phyloP scores from a whole-genome alignment of 2,797 vertebrate species.

The Helarctos malayanus region DNA sequence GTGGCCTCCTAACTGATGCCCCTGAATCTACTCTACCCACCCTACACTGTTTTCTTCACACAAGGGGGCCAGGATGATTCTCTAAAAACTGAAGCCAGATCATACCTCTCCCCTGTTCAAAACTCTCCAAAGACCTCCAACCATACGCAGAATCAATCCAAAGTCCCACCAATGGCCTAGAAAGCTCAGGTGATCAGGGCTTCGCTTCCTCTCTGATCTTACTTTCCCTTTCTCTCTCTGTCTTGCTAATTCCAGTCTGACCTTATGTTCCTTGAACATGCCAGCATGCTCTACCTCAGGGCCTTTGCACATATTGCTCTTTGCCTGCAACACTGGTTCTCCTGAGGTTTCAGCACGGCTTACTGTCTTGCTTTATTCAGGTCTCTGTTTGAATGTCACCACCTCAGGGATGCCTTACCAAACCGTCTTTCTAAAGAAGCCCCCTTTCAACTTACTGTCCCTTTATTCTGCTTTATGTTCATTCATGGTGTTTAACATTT shows the following conservation, averaged over 20 bases:
- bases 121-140: neutral
- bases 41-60: neutral
- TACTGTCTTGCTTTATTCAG: neutral
- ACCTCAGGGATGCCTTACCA: neutral
- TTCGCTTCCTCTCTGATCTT: neutral
- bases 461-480: neutral
- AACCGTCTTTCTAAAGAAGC: neutral
- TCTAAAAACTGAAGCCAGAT: conserved; percentile 9
- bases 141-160: neutral
- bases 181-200: neutral
- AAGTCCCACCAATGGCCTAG: neutral
- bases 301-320: neutral
- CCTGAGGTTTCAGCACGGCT: neutral
- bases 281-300: neutral
- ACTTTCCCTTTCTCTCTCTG: neutral
- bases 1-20: neutral
- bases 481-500: neutral
- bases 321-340: neutral
- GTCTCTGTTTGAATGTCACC: neutral
- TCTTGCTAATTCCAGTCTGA: neutral
- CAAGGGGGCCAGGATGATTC: neutral
- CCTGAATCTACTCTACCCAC: neutral
- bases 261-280: neutral
- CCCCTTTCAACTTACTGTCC: neutral
- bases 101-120: neutral